Evolutionary conservation across 2,797 vertebrate species (phyloP).

Genomic region (Taeniopygia guttata): DNA sequence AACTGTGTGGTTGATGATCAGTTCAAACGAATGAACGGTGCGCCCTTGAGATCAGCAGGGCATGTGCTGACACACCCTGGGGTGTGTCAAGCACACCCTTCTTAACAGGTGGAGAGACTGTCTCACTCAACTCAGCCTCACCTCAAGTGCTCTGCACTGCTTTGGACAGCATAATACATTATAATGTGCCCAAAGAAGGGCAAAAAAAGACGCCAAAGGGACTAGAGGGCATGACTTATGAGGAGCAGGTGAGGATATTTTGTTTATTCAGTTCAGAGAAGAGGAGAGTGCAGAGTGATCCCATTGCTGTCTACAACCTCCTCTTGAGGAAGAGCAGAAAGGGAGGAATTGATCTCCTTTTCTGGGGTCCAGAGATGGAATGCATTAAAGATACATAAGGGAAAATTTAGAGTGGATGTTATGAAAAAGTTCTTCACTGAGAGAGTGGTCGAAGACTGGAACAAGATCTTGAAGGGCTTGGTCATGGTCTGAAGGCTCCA

Average conservation of each 20-base stretch:
- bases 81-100: accelerated
- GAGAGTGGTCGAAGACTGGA: background rate
- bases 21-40: accelerated
- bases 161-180: background rate
- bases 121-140: background rate
- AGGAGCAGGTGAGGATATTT: background rate
- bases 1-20: background rate
- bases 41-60: background rate
- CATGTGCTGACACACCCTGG: too few relatives aligned
- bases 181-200: background rate
- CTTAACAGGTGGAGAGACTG: accelerated
- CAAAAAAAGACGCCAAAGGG: background rate
- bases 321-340: background rate
- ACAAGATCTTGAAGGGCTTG: background rate
- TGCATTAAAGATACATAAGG: background rate
- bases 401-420: background rate
- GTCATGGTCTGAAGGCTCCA: background rate
- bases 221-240: background rate
- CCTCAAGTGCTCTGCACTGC: background rate
- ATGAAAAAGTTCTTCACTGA: background rate
- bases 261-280: background rate
- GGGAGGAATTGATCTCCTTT: background rate
- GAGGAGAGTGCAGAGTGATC: background rate
- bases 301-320: background rate
- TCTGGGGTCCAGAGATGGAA: background rate